Base-by-base conservation (phyloP, 1,140 invertebrate species). In the Dreissena rostriformis region DNA sequence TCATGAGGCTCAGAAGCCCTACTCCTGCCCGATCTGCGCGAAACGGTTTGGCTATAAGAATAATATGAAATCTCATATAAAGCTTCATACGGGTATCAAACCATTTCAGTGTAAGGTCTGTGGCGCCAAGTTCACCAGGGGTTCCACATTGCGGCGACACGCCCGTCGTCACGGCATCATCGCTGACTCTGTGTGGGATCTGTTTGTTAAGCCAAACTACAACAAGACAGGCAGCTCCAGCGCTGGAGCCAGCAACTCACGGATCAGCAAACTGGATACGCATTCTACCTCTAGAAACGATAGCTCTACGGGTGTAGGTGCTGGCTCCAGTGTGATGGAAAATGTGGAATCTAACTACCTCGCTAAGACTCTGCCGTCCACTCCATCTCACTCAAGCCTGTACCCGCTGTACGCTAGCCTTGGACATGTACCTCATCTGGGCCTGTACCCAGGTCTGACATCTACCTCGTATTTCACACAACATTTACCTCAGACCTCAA, bases 1-100 rank as follows among this genome's bases (percentile, higher is more conserved):
- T 1, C 92, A 93, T 84, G 89, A 90, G 22, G 89, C 87, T 12
- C 88, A 91, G 86, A 92, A 92, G 89, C 95, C 95, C 0, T 95
- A 94, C 88, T 93, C 94, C 8, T 96, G 95, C 84, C 91, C 95
- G 87, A 93, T 95, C 52, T 96, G 95, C 88, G 93, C 93, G 76
- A 95, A 95, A 90, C 93, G 95, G 6, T 96, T 96, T 89, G 95
- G 95, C 86, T 95, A 95, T 87, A 94, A 94, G 88, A 94, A 94
- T 85, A 94, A 94, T 71, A 91, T 95, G 83, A 94, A 93, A 80
- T 94, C 94, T 63, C 95, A 95, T 87, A 93, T 94, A 76, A 93
- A 94, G 79, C 93, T 93, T 74, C 95, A 95, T 79, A 92, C 94
- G 29, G 93, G 93, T 61, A 93, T 94, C 61, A 95, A 95, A 83